Evolutionary conservation across 2,888 invertebrate genomes (phyloP), one percentile per base, ranked within the genome.

Genomic region (Acleris laterana): DNA sequence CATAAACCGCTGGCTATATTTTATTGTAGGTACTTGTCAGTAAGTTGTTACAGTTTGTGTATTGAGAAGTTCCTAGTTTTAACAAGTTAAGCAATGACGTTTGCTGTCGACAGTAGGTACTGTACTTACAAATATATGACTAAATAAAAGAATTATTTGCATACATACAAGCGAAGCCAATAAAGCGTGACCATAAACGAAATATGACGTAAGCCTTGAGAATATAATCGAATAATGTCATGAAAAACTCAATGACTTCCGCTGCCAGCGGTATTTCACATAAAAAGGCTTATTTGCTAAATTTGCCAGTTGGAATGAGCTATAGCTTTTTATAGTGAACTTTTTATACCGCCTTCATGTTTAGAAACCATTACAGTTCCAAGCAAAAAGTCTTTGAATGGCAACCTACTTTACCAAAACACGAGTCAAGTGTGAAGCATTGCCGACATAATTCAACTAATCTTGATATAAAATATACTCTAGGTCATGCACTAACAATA

Each of bases 341-440:
- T 61, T 61, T 66, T 57, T 57, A 57, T 28, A 22, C 16, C 19
- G 22, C 46, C 52, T 62, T 52, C 66, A 65, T 65, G 66, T 52
- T 57, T 9, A 3, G 48, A 52, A 56, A 57, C 50, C 57, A 62
- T 62, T 58, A 56, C 22, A 1, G 22, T 38, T 38, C 5, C 55
- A 22, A 50, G 60, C 25, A 66, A 60, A 52, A 59, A 38, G 13
- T 28, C 38, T 28, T 32, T 42, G 5, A 55, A 60, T 25, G 38
- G 46, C 44, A 60, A 65, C 65, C 65, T 65, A 65, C 60, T 65
- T 65, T 17, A 55, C 46, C 28, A n/a, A 28, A 55, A n/a, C 57
- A 22, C 17, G 46, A 25, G 46, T 19, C 19, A 58, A 48, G 58
- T 50, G 48, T 53, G 62, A 56, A 56, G n/a, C 19, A 48, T 38